These are phyloP conservation scores for Mixornis gularis DNA, from an alignment of 2,113 vertebrate species.

Conservation along the genomic window DNA sequence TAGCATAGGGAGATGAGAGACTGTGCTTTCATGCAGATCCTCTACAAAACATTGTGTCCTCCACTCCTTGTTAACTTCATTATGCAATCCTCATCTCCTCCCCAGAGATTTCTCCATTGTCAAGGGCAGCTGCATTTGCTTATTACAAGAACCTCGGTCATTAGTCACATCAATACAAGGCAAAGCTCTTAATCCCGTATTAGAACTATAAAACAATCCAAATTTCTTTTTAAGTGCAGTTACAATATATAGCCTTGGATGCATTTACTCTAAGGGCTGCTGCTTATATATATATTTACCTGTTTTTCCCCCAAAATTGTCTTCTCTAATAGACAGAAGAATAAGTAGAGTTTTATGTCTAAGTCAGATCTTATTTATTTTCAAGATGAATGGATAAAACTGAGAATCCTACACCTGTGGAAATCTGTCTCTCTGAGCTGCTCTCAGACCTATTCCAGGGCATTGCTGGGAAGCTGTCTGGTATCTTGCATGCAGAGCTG, in stretches of 20 bases:
- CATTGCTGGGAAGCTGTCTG: neutral
- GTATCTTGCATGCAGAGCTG: neutral
- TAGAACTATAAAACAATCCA: conserved; percentile 34
- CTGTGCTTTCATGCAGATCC: neutral
- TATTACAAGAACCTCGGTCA: conserved; percentile 43
- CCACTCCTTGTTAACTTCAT: conserved; percentile 10
- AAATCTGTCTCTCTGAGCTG: neutral
- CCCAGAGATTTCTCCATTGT: conserved; percentile 44
- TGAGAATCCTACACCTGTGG: neutral
- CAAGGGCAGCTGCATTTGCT: conserved; percentile 60
- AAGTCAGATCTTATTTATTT: neutral
- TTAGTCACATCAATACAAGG: conserved; percentile 34
- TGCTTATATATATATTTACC: neutral
- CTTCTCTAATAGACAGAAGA: neutral
- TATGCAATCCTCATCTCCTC: neutral
- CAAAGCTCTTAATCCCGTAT: neutral
- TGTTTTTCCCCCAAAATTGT: neutral
- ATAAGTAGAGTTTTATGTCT: neutral
- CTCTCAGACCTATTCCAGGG: neutral
- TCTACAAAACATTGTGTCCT: neutral
- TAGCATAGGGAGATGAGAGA: neutral
- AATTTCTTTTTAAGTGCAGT: conserved; percentile 17
- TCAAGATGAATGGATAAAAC: neutral
- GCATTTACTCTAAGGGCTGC: neutral
- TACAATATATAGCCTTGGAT: neutral